These are phyloP conservation scores for Epinotia brunnichana DNA, from an alignment of 2,888 invertebrate species.

Conservation along the genomic window DNA sequence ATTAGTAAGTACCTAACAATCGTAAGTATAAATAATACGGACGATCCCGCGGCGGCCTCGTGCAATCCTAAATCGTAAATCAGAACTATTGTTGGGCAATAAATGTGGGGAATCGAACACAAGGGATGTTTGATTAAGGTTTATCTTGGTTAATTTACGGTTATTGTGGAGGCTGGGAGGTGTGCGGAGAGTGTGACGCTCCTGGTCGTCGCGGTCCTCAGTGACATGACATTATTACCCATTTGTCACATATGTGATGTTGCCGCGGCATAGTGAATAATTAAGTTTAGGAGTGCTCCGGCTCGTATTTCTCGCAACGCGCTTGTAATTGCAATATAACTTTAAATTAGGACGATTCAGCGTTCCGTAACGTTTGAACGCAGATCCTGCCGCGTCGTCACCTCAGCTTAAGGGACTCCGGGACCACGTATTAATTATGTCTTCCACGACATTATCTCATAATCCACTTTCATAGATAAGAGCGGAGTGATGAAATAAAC, in stretches of 20 bases:
- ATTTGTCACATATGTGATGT: conserved; percentile 47
- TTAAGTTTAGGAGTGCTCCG: conserved; percentile 46
- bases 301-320: conserved; percentile 39
- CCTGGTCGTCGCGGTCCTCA: conserved; percentile 17
- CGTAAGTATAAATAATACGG: conserved; percentile 66
- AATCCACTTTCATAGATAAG: not conserved
- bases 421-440: conserved; percentile 11
- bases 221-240: conserved; percentile 45
- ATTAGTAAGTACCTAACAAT: conserved; percentile 42
- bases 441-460: conserved; percentile 4
- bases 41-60: conserved; percentile 65
- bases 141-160: conserved; percentile 80
- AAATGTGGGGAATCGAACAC: conserved; percentile 78
- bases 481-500: not conserved
- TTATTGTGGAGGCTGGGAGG: conserved; percentile 60
- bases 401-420: conserved; percentile 4
- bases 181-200: conserved; percentile 38
- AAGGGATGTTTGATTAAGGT: conserved; percentile 81
- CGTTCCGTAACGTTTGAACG: conserved; percentile 23
- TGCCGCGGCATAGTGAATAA: conserved; percentile 47
- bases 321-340: conserved; percentile 42
- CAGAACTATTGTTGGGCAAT: conserved; percentile 81
- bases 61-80: conserved; percentile 76
- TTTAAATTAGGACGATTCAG: conserved; percentile 41
- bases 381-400: conserved; percentile 5